Base-by-base conservation (phyloP, 2,888 invertebrate species). In the Barypeithes pellucidus region DNA sequence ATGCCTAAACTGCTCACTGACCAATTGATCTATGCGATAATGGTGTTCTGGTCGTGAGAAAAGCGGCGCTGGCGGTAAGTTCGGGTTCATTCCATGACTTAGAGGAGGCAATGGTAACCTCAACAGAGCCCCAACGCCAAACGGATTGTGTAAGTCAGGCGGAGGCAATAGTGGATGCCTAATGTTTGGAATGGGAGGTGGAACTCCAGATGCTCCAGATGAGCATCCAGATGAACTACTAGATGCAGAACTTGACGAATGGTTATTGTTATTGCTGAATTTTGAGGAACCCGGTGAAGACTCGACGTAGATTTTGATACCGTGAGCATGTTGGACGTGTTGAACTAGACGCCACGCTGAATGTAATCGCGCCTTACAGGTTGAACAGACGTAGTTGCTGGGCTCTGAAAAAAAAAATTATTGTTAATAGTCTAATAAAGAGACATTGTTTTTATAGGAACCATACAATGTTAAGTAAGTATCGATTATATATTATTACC, bases 281-380 rank as follows among this genome's bases (percentile, higher is more conserved):
- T 82, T 83, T 41, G 79, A 82, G 60, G 81, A 83, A 12, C 81
- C 80, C 0, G 85, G 86, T 7, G 88, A 87, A 66, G 89, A 88
- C 81, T 95, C 95, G 65, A 94, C 90, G 88, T 97, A 98, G 82
- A 98, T 95, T 86, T 96, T 95, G 76, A 98, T 93, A 18, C 97
- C 97, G 83, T 98, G 98, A 73, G 94, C 92, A 82, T 94, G 94
- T 86, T 98, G 98, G 29, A 95, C 97, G 86, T 98, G 98, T 85
- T 98, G 97, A 45, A 98, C 91, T 75, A 98, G 89, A 71, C 94
- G 90, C 98, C 98, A 98, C 7, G 98, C 97, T n/a, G 97, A 97
- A 80, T 93, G 93, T 80, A 95, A 92, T 61, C 95, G 92, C 77
- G 95, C 93, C 83, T 96, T 96, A 89, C 98, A 98, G 79, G 97